These are phyloP conservation scores for Drosophila mayaguana DNA, from an alignment of 2,888 invertebrate species.

Conservation along the genomic window DNA sequence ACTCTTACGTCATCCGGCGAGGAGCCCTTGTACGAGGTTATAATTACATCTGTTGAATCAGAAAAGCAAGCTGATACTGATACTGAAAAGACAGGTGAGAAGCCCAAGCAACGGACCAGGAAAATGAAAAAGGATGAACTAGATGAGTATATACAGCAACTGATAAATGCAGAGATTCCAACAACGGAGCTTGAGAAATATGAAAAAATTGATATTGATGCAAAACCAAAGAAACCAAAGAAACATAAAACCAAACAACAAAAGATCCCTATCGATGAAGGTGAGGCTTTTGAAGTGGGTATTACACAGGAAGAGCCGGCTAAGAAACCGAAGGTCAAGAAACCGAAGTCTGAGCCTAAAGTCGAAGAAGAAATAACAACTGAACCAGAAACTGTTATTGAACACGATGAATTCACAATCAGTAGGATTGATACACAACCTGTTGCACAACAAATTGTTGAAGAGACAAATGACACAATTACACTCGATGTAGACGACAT, in stretches of 20 bases:
- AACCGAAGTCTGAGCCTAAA: constrained; percentile 38
- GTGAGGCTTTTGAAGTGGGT: constrained; percentile 67
- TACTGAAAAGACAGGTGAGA: constrained; percentile 33
- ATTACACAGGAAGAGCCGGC: constrained; percentile 70
- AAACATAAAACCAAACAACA: constrained; percentile 64
- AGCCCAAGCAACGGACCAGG: constrained; percentile 74
- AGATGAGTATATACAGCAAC: constrained; percentile 82
- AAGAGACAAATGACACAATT: constrained; percentile 19
- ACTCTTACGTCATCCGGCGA: constrained; percentile 77
- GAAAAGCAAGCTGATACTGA: constrained; percentile 45
- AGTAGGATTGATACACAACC: constrained; percentile 47
- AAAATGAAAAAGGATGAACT: constrained; percentile 83
- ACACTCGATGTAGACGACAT: constrained; percentile 53
- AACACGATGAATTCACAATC: constrained; percentile 53
- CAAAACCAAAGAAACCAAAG: constrained; percentile 78
- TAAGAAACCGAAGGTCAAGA: constrained; percentile 65
- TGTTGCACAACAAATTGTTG: constrained; percentile 27
- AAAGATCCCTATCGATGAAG: constrained; percentile 50
- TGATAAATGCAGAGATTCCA: constrained; percentile 84
- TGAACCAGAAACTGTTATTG: constrained; percentile 43
- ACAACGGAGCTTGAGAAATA: constrained; percentile 85
- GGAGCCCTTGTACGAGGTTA: constrained; percentile 85
- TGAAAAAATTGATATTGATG: constrained; percentile 84
- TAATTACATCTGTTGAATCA: constrained; percentile 83
- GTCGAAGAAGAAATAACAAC: constrained; percentile 32